Percentiles rank a stretch among this genome's conserved stretches.
phyloP scores from a whole-genome alignment of 2,797 vertebrate species.

The Anomalospiza imberbis region DNA sequence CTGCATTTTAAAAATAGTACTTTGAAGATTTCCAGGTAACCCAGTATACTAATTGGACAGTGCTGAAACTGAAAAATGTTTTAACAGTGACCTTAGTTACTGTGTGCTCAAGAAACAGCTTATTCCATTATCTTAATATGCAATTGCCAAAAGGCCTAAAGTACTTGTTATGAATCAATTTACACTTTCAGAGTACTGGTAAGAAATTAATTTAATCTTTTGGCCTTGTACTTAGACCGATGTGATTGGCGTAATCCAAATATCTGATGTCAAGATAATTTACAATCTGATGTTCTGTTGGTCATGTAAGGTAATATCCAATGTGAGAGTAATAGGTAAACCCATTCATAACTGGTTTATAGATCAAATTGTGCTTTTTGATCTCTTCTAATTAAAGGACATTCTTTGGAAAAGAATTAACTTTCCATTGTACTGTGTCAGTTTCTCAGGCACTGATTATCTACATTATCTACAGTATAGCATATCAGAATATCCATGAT shows the following conservation, averaged over 20 bases:
- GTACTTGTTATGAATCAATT: background rate
- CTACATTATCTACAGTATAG: background rate
- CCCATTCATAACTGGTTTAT: background rate
- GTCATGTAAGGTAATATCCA: background rate
- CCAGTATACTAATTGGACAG: background rate
- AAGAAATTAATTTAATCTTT: background rate
- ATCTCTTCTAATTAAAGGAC: background rate
- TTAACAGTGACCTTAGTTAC: background rate
- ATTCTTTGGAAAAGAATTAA: background rate
- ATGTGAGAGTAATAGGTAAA: background rate
- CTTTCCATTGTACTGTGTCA: background rate
- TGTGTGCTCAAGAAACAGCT: background rate
- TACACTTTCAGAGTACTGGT: background rate
- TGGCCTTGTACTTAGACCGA: background rate
- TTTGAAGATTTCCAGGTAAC: slow-evolving; percentile 21
- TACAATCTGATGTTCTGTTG: background rate
- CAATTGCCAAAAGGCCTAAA: background rate
- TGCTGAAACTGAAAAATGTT: background rate
- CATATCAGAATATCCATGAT: background rate
- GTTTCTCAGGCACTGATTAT: background rate
- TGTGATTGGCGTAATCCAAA: background rate
- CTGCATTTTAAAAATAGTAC: background rate
- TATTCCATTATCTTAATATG: background rate
- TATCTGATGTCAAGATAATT: slow-evolving; percentile 12
- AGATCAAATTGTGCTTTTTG: background rate